Base-by-base conservation (phyloP, 2,888 invertebrate species). In the Eilema sororculum region DNA sequence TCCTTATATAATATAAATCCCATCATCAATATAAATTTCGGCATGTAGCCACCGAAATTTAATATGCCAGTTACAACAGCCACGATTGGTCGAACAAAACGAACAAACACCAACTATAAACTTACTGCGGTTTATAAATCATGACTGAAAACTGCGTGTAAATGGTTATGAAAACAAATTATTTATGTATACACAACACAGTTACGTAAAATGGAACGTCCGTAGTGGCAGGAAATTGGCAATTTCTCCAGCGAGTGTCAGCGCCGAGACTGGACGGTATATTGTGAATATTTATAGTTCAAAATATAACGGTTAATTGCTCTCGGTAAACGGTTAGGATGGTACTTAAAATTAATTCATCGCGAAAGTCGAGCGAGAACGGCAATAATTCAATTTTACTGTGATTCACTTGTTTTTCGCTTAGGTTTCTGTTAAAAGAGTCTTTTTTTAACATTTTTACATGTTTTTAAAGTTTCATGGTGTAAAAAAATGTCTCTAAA, bases 181-280 rank as follows among this genome's bases (percentile, higher is more conserved):
- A 85, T 82, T 84, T 74, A 79, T 75, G 75, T 78, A 77, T 71
- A 76, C 73, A 69, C 78, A 82, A 76, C 73, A 69, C 78, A 82
- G 79, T 84, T 84, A 85, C 59, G 71, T 83, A 83, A 85, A 88
- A 85, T 79, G 79, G 83, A 83, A 84, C 83, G 82, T 79, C 75
- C 78, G 84, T 85, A 84, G 80, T 78, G 82, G 73, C 85, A 84
- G 91, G 92, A 93, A 93, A 93, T 93, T 93, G 93, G 81, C 92
- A 93, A 93, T 93, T 93, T 90, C 90, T 89, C 84, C 84, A 76
- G 76, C 75, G 81, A 79, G 72, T 72, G 76, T 67, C 78, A 73
- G 56, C 79, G 73, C 78, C 75, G 80, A 75, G 70, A 65, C 78
- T 72, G 79, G 75, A 75, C 76, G 72, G 67, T 69, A 76, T 75